Conservation (phyloP, 2,797 vertebrate genomes). For the Anguilla pacifica region DNA sequence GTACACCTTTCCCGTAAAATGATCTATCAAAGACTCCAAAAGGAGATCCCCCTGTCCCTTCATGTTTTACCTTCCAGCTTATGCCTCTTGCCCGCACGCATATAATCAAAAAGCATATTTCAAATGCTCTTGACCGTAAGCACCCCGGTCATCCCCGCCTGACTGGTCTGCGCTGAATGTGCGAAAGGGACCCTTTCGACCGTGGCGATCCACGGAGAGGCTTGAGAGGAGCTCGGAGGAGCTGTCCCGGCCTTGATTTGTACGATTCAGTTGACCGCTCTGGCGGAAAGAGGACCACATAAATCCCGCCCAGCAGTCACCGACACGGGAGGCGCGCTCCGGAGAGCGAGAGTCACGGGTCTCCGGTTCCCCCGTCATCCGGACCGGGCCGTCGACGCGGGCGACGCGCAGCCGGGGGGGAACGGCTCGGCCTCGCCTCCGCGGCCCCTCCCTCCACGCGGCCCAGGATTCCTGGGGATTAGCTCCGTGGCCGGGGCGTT, state of each 20-base stretch:
- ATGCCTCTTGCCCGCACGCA: neutral
- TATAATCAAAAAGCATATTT: neutral
- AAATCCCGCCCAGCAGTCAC: neutral
- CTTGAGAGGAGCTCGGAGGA: neutral
- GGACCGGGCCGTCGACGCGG: neutral
- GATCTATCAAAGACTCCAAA: neutral
- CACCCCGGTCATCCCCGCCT: neutral
- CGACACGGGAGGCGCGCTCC: neutral
- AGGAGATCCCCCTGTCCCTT: neutral
- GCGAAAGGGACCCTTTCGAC: neutral
- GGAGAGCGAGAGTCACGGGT: neutral
- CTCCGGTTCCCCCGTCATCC: neutral
- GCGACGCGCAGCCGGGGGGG: neutral
- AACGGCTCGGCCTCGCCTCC: neutral
- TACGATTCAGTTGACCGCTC: neutral
- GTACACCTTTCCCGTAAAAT: neutral
- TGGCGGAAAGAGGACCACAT: neutral
- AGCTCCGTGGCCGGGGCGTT: conserved; percentile 10
- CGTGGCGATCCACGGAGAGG: neutral
- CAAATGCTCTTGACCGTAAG: neutral
- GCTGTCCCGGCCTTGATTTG: neutral
- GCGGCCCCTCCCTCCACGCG: neutral
- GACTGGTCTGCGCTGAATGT: neutral
- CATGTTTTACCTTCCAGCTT: neutral
- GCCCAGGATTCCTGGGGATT: conserved; percentile 26